Conservation (phyloP, 2,888 invertebrate genomes). For the Agriopis aurantiaria region DNA sequence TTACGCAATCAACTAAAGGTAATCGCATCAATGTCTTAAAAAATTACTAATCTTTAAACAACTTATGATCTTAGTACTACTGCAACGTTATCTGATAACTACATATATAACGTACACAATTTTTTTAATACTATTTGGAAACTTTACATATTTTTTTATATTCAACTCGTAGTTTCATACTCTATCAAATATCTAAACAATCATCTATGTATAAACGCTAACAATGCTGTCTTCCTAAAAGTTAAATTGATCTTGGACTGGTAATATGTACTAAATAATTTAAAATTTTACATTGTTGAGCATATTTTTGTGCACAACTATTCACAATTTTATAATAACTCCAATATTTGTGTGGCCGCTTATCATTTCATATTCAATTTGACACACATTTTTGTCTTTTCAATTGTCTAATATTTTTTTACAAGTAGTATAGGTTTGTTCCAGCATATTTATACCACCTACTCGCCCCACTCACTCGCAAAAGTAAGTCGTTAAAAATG, state of each 20-base stretch:
- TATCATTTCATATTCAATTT: slow-evolving; percentile 12
- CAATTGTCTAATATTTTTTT: not conserved
- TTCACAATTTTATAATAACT: slow-evolving; percentile 1
- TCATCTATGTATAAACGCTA: slow-evolving; percentile 30
- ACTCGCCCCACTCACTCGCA: not conserved
- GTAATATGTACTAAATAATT: not conserved
- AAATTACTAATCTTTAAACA: not conserved
- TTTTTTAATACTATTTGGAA: slow-evolving; percentile 11
- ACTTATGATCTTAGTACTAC: not conserved
- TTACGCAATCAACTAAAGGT: too few relatives aligned
- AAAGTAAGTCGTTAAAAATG: too few relatives aligned
- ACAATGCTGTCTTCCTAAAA: not conserved
- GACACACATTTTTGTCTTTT: slow-evolving; percentile 10
- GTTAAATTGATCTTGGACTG: not conserved
- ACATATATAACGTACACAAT: slow-evolving; percentile 19
- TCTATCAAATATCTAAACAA: slow-evolving; percentile 12
- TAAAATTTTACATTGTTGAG: slow-evolving; percentile 43
- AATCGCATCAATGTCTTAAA: too few relatives aligned
- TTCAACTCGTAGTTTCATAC: not conserved
- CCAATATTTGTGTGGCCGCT: not conserved
- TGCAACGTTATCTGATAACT: slow-evolving; percentile 1
- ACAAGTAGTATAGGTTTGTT: not conserved
- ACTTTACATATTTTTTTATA: slow-evolving; percentile 5
- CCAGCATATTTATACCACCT: not conserved
- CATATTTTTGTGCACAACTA: slow-evolving; percentile 45